Evolutionary conservation across 2,888 invertebrate species (phyloP), one percentile per base, ranked within the genome.

Genomic region (Meiosimyza decipiens): DNA sequence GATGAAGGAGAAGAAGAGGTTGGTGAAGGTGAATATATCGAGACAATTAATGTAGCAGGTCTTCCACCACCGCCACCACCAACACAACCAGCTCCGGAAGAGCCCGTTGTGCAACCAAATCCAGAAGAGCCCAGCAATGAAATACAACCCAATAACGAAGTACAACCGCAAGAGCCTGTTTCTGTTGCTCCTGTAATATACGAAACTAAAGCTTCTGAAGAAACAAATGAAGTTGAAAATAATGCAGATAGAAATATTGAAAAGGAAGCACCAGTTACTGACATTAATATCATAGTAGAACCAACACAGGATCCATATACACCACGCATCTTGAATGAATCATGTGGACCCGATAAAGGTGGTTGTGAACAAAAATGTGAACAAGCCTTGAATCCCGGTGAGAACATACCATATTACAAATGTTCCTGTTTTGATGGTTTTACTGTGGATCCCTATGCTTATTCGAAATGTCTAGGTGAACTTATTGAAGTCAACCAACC

Each of bases 331-430:
- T 63, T 87, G 52, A 82, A 85, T 55, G 78, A 82, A 15, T 77
- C 78, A 52, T 89, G 89, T 79, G 87, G 85, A 9, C 75, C 83
- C 33, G 87, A 88, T 73, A 84, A 83, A 55, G 88, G 88, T 12
- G 88, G 88, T 7, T 91, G 90, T 80, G 88, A 88, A 63, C 90
- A 90, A 59, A 87, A 86, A 50, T 89, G 89, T 74, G 80, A 83
- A 64, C 83, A 88, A 60, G 76, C 86, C 18, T 76, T 87, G 7
- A 86, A 83, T 69, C 83, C 85, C 0, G 83, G 83, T 12, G 86
- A 87, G 72, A 82, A 84, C 72, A 84, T 85, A 51, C 83, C 85
- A n/a, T 81, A 83, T 40, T 76, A 84, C 11, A 80, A 82, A 68
- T 87, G 87, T 70, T 82, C 82, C 15, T 88, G 88, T 72, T 80